These are phyloP conservation scores for Atrina japonica DNA, from an alignment of 2,888 invertebrate species.

Conservation along the genomic window DNA sequence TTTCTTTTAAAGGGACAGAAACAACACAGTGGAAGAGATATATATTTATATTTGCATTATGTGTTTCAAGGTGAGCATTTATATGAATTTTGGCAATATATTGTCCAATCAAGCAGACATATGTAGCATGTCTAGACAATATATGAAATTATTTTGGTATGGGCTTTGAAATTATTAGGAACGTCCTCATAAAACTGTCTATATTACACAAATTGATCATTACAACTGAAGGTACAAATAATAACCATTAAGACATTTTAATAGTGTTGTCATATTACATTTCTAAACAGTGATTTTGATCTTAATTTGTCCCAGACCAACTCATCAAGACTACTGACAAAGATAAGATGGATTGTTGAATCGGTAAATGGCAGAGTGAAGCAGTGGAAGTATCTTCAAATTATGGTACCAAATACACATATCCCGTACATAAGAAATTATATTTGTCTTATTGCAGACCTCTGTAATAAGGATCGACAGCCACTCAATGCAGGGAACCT, in stretches of 20 bases:
- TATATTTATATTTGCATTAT: background rate
- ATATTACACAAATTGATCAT: too few relatives aligned
- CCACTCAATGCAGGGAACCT: slow-evolving; percentile 11
- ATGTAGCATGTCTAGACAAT: too few relatives aligned
- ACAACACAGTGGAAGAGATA: slow-evolving; percentile 33
- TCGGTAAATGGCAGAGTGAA: slow-evolving; percentile 30
- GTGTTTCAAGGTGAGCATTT: too few relatives aligned
- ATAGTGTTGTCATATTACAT: background rate
- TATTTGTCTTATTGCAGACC: slow-evolving; percentile 22
- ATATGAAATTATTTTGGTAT: too few relatives aligned
- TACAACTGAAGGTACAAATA: too few relatives aligned
- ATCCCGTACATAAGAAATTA: slow-evolving; percentile 26
- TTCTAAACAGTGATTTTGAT: too few relatives aligned
- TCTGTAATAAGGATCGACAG: slow-evolving; percentile 26
- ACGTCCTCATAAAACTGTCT: too few relatives aligned
- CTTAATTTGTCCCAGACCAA: slow-evolving; percentile 12
- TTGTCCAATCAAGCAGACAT: too few relatives aligned
- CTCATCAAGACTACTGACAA: slow-evolving; percentile 25
- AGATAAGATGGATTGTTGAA: slow-evolving; percentile 36
- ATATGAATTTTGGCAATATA: too few relatives aligned
- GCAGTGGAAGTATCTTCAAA: slow-evolving; percentile 25
- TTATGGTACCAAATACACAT: slow-evolving; percentile 33
- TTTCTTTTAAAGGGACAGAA: slow-evolving; percentile 37
- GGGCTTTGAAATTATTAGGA: too few relatives aligned
- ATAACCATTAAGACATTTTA: too few relatives aligned